phyloP scores from a whole-genome alignment of 2,888 invertebrate species.

The Patella pellucida region DNA sequence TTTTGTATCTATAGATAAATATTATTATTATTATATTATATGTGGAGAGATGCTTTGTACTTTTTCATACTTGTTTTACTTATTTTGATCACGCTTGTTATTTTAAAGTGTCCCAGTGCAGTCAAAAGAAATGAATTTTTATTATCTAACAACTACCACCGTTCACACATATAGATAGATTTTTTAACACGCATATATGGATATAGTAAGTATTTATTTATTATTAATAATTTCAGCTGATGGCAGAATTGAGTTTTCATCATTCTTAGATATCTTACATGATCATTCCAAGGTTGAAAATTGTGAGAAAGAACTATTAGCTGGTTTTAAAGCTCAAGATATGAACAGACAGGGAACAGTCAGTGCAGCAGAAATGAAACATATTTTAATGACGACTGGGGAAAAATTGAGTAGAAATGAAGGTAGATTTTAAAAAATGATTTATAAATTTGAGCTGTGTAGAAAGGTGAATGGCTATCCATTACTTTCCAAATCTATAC shows the following conservation, averaged over 20 bases:
- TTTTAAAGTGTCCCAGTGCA: too few species aligned
- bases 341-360: constrained; percentile 75
- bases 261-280: constrained; percentile 95
- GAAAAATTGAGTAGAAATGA: constrained; percentile 82
- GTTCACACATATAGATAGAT: too few species aligned
- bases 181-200: too few species aligned
- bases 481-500: neutral
- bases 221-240: constrained; percentile 43
- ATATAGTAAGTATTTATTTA: neutral
- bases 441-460: neutral
- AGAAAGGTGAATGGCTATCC: neutral
- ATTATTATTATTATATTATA: too few species aligned
- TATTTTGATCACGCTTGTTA: too few species aligned
- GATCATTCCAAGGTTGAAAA: constrained; percentile 86
- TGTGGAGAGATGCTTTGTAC: too few species aligned
- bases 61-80: too few species aligned
- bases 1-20: too few species aligned
- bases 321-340: constrained; percentile 89
- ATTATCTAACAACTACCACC: too few species aligned
- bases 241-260: constrained; percentile 79
- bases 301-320: constrained; percentile 85
- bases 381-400: constrained; percentile 91
- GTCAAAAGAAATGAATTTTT: too few species aligned
- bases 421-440: constrained; percentile 71
- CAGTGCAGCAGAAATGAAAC: constrained; percentile 85